Evolutionary conservation across 1,140 invertebrate genomes (phyloP).

Genomic region (Colletes latitarsis): DNA sequence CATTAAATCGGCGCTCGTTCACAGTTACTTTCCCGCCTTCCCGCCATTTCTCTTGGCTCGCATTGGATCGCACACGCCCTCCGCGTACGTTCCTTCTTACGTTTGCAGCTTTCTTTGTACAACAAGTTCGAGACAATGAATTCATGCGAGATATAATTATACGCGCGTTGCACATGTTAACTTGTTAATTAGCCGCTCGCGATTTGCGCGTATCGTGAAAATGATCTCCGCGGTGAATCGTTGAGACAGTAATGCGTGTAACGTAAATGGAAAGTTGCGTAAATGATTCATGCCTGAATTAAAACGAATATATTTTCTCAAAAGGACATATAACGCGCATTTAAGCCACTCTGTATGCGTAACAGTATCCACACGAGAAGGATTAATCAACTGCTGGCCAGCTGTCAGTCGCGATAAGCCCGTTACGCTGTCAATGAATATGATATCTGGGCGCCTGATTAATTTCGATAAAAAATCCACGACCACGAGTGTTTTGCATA

Average conservation of each 20-base stretch:
- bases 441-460: background rate
- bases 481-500: conserved; percentile 7
- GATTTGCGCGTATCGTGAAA: background rate
- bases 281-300: background rate
- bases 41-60: conserved; percentile 48
- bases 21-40: conserved; percentile 50
- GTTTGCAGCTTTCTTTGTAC: background rate
- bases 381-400: background rate
- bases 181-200: conserved; percentile 11
- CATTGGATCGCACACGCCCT: conserved; percentile 4
- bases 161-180: background rate
- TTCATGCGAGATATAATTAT: conserved; percentile 7
- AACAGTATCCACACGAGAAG: background rate
- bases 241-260: background rate
- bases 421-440: conserved; percentile 18
- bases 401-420: conserved; percentile 16
- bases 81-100: conserved; percentile 31
- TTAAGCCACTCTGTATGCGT: background rate
- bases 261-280: background rate
- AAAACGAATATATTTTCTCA: background rate
- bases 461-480: background rate
- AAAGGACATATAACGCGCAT: background rate
- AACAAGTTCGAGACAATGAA: background rate
- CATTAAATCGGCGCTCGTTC: conserved; percentile 54
- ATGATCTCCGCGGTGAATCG: conserved; percentile 6